Evolutionary conservation across 2,113 vertebrate genomes (phyloP), one percentile per base, ranked within the genome.

Genomic region (Trichechus manatus): DNA sequence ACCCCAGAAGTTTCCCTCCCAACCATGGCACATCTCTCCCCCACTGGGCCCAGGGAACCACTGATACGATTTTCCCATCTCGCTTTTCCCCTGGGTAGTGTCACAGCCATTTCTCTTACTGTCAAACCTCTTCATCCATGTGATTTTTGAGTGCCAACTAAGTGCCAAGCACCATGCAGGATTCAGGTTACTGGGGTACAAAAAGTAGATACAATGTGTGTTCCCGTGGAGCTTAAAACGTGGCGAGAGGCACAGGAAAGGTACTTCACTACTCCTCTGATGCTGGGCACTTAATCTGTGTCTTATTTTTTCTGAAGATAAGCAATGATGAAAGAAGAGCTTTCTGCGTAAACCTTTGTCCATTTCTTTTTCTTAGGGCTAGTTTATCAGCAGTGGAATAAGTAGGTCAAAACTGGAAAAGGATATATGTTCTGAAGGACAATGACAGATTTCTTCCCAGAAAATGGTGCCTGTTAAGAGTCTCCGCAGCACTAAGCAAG

Each of bases 231-330:
- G 56, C 80, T 10, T 3, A 29, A 1, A 13, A 27, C 3, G 3
- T 8, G 29, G 33, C 14, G 19, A 23, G 42, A 42, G n/a, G 29
- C n/a, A 1, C 42, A 19, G 42, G 56, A 17, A 22, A 3, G 2
- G 5, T 13, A 23, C 10, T 2, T 56, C 33, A 3, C 17, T 31
- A 6, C 20, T 36, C 59, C 33, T 39, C 23, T 0, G 44, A 25
- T 1, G 22, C 4, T 7, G 11, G 20, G 19, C 27, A 1, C 6
- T 59, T 25, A 36, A n/a, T 3, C 5, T 22, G n/a, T 3, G 29
- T 27, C 90, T 75, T 50, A 3, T 11, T 42, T 63, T 61, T 66
- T 27, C 84, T 56, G 64, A 13, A 27, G 1, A 47, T 15, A 17
- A 47, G 5, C 33, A 33, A n/a, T 0, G 15, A 36, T 13, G 10